Evolutionary conservation across 37 sponge, comb jelly and placozoan species (phyloP).

Genomic region (Hexactinellida sp.): DNA sequence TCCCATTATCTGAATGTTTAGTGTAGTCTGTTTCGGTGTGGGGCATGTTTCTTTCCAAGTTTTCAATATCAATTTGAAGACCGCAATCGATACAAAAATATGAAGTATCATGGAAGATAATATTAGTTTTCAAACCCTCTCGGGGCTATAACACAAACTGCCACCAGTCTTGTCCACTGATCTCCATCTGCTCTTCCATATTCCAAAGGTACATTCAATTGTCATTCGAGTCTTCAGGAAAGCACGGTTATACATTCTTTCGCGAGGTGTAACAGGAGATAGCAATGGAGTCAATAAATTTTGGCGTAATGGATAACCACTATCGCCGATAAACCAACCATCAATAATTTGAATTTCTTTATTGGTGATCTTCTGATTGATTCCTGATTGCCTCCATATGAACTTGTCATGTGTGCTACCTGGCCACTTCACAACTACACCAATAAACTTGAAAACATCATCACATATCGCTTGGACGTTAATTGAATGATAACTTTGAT

Average conservation of each 20-base stretch:
- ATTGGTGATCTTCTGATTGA: background rate
- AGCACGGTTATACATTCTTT: no score
- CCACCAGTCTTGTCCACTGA: conserved; percentile 8
- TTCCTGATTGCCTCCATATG: no score
- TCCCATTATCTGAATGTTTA: background rate
- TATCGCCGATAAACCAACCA: background rate
- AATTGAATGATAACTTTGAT: no score
- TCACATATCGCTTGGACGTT: no score
- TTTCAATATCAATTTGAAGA: background rate
- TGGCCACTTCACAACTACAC: no score
- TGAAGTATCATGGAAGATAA: background rate
- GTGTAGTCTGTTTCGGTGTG: background rate
- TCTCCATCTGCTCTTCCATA: conserved; percentile 15
- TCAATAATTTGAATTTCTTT: background rate
- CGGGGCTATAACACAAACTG: background rate
- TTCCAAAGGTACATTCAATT: no score
- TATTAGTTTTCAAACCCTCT: background rate
- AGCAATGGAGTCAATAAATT: background rate
- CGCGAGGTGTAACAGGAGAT: background rate
- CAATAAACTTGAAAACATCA: no score
- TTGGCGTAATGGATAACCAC: background rate
- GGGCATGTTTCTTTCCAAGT: background rate
- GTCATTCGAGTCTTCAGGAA: no score
- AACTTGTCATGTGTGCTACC: no score
- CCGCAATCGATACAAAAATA: background rate